Evolutionary conservation across 2,113 vertebrate species (phyloP).

Genomic region (Daphoenositta chrysoptera): DNA sequence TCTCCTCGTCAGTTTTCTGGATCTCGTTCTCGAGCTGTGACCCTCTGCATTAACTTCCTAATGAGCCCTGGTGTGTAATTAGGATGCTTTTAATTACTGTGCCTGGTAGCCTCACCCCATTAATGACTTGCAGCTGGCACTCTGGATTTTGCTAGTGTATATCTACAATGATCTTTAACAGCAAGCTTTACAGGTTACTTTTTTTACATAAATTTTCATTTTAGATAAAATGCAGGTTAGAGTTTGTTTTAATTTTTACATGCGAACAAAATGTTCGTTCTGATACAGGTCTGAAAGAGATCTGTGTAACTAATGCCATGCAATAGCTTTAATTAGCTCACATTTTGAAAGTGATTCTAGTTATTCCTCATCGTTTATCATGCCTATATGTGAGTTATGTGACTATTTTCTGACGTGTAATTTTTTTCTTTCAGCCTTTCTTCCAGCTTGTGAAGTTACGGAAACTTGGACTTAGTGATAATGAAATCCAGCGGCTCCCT

Average conservation of each 20-base stretch:
- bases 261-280: background rate
- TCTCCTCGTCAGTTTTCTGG: background rate
- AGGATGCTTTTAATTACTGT: conserved; percentile 37
- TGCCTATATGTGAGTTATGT: background rate
- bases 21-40: background rate
- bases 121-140: background rate
- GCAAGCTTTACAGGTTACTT: background rate
- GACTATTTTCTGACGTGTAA: background rate
- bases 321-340: background rate
- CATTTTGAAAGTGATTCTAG: background rate
- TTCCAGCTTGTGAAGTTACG: conserved; percentile 94
- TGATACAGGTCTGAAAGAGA: background rate
- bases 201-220: background rate
- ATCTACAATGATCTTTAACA: background rate
- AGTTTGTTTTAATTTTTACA: background rate
- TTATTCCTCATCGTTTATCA: background rate
- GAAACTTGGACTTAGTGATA: conserved; percentile 96
- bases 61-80: background rate
- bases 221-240: background rate
- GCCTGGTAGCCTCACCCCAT: background rate
- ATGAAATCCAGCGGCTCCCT: conserved; percentile 94
- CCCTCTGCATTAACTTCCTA: background rate
- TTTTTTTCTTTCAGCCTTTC: conserved; percentile 85
- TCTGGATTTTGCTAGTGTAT: background rate
- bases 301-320: background rate